Percentiles rank a stretch among this genome's conserved stretches.
phyloP scores from a whole-genome alignment of 2,797 vertebrate species.

The Galagoides demidoff region DNA sequence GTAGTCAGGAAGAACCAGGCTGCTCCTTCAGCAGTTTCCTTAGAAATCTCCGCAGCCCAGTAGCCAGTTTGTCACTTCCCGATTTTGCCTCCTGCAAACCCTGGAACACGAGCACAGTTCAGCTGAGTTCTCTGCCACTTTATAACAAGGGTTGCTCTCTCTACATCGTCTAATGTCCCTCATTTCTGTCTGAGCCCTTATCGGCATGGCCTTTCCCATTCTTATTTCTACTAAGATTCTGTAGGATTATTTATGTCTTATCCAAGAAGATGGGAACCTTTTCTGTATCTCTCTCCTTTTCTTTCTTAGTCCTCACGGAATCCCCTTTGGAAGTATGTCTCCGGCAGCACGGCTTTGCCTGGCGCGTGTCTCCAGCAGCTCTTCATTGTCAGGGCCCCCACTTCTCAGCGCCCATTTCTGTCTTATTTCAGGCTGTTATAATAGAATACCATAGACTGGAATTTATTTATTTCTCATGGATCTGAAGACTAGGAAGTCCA shows the following conservation, averaged over 20 bases:
- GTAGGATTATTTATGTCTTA: neutral
- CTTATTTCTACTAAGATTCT: neutral
- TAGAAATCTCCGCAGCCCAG: neutral
- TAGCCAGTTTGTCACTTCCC: neutral
- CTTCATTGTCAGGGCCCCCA: neutral
- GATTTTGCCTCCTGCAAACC: neutral
- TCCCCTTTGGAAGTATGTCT: neutral
- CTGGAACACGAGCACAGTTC: neutral
- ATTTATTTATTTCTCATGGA: neutral
- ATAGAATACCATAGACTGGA: no score
- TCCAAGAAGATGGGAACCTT: neutral
- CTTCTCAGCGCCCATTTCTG: neutral
- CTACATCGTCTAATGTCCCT: neutral
- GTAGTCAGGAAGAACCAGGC: neutral
- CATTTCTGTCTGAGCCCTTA: neutral
- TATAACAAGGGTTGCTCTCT: neutral
- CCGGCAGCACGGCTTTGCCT: neutral
- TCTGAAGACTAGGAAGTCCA: neutral
- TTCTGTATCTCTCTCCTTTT: neutral
- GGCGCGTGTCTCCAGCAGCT: neutral
- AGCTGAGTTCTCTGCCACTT: neutral
- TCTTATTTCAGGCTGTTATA: neutral
- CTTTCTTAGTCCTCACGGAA: neutral
- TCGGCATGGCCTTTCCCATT: neutral
- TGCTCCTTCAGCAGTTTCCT: neutral